These are phyloP conservation scores for Atherinomorus stipes DNA, from an alignment of 2,113 vertebrate species.

Conservation along the genomic window DNA sequence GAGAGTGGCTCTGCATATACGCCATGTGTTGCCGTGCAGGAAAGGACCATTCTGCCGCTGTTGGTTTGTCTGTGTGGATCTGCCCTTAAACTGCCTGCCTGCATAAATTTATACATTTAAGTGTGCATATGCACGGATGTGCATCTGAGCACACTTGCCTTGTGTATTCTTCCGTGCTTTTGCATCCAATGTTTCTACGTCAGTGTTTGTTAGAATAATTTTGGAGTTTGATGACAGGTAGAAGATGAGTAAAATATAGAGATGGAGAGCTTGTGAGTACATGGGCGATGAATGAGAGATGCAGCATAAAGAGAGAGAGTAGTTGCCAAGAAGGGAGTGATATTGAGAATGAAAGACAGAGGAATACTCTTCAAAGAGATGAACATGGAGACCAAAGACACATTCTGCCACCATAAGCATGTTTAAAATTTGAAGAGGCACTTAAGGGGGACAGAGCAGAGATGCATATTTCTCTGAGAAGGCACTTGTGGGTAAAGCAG, in stretches of 20 bases:
- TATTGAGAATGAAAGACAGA: slow-evolving; percentile 64
- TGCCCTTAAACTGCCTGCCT: slow-evolving; percentile 30
- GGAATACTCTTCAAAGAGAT: slow-evolving; percentile 62
- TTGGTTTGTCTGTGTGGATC: slow-evolving; percentile 33
- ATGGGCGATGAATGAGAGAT: slow-evolving; percentile 31
- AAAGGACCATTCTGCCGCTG: slow-evolving; percentile 64
- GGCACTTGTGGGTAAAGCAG: slow-evolving; percentile 75
- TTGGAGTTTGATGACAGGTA: slow-evolving; percentile 45
- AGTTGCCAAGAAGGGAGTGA: slow-evolving; percentile 51
- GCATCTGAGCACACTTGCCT: slow-evolving; percentile 28
- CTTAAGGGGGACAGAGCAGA: slow-evolving; percentile 80
- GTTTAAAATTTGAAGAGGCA: slow-evolving; percentile 84
- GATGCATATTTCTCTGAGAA: slow-evolving; percentile 77
- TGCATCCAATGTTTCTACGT: slow-evolving; percentile 26
- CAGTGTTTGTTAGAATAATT: slow-evolving; percentile 35
- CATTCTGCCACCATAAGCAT: slow-evolving; percentile 75
- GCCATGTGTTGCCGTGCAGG: slow-evolving; percentile 82
- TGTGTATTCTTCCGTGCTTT: slow-evolving; percentile 31
- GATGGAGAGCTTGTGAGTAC: slow-evolving; percentile 19
- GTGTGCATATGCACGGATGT: slow-evolving; percentile 37
- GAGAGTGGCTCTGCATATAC: slow-evolving; percentile 78
- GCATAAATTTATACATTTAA: slow-evolving; percentile 47
- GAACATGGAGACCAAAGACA: slow-evolving; percentile 60
- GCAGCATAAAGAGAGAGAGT: slow-evolving; percentile 37
- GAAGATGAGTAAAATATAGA: slow-evolving; percentile 28